Evolutionary conservation across 2,113 vertebrate genomes (phyloP).

Genomic region (Psittacula cyanocephala): DNA sequence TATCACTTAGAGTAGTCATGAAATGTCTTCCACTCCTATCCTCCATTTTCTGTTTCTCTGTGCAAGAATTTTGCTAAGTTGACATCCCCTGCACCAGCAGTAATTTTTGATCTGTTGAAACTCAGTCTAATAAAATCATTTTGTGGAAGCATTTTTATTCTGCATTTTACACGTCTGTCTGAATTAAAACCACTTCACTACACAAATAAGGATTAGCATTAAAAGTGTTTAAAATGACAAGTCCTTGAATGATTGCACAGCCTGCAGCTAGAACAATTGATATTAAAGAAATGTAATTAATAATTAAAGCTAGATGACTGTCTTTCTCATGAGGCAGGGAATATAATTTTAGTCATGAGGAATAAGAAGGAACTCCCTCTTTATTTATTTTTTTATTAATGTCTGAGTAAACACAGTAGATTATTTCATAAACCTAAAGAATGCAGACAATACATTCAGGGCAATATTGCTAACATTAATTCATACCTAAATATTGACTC

Average conservation of each 20-base stretch:
- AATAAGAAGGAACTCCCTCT: accelerated
- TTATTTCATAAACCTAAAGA: background rate
- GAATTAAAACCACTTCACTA: background rate
- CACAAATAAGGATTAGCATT: background rate
- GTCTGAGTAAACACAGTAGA: background rate
- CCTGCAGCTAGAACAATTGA: background rate
- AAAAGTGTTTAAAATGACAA: constrained; percentile 25
- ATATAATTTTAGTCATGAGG: background rate
- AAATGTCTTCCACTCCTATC: background rate
- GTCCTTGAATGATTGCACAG: background rate
- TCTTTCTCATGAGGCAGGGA: background rate
- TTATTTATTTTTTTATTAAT: background rate
- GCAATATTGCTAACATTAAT: background rate
- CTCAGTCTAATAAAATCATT: background rate
- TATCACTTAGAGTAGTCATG: background rate
- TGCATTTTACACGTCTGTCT: background rate
- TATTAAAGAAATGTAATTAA: background rate
- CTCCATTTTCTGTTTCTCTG: background rate
- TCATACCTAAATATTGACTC: background rate
- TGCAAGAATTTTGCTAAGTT: background rate
- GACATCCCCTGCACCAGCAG: background rate
- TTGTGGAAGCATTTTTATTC: constrained; percentile 25
- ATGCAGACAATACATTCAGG: background rate
- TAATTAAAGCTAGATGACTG: too few species aligned
- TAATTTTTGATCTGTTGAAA: background rate